phyloP scores from a whole-genome alignment of 2,888 invertebrate species.

The Epiblema foenella region DNA sequence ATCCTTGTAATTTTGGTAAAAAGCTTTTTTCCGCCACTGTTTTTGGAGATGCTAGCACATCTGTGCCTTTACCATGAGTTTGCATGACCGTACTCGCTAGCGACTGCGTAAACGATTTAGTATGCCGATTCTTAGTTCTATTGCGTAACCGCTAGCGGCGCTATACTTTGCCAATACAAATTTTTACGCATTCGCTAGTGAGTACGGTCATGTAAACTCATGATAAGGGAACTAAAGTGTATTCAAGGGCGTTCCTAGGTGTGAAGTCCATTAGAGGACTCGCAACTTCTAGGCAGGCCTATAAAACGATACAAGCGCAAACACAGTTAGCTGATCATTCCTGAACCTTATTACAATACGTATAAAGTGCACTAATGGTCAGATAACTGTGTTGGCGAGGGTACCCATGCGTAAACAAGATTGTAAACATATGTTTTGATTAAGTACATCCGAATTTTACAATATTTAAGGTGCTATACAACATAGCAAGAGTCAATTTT shows the following conservation, averaged over 20 bases:
- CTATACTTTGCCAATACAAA: no score
- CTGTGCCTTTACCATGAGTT: no score
- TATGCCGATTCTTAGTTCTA: no score
- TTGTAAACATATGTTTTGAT: not conserved
- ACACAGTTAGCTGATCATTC: no score
- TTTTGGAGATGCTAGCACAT: constrained; percentile 3
- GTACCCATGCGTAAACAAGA: constrained; percentile 7
- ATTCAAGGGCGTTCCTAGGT: constrained; percentile 3
- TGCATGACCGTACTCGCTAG: no score
- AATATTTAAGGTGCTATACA: constrained; percentile 27
- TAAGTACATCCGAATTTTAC: not conserved
- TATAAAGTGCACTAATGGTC: no score
- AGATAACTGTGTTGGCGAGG: no score
- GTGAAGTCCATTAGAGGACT: not conserved
- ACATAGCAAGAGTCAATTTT: constrained; percentile 12
- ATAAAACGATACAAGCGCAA: not conserved
- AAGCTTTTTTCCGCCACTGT: constrained; percentile 19
- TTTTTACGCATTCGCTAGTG: no score
- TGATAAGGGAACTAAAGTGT: not conserved
- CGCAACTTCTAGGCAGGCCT: constrained; percentile 1
- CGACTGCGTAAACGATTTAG: no score
- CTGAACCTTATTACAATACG: no score
- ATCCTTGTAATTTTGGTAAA: constrained; percentile 23
- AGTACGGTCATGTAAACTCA: no score
- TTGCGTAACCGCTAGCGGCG: no score